Conservation (phyloP, 2,797 vertebrate genomes). For the Anomalospiza imberbis region DNA sequence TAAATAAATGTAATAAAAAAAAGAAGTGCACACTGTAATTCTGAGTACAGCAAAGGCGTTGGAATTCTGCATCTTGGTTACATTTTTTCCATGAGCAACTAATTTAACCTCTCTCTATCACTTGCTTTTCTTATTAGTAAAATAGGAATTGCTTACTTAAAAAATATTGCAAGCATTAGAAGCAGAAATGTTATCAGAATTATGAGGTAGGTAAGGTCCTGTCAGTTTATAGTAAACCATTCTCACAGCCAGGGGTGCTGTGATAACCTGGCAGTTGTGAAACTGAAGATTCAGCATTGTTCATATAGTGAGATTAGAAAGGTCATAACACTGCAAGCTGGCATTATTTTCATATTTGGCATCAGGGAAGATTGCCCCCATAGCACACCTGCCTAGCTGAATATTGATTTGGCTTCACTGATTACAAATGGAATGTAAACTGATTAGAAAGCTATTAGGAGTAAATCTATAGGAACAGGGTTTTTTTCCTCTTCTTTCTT, state of each 20-base stretch:
- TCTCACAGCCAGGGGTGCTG: fast-evolving
- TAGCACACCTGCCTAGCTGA: not conserved
- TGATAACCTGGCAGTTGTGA: not conserved
- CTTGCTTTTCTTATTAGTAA: not conserved
- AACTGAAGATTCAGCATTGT: not conserved
- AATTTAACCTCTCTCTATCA: not conserved
- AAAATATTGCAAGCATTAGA: not conserved
- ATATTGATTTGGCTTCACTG: not conserved
- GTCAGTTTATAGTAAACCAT: not conserved
- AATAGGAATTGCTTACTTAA: not conserved
- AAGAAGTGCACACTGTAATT: not conserved
- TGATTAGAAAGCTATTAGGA: constrained; percentile 29
- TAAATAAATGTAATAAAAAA: not conserved
- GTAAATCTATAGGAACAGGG: not conserved
- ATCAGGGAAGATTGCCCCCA: not conserved
- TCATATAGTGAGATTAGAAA: not conserved
- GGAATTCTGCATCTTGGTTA: not conserved
- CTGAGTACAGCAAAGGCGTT: not conserved
- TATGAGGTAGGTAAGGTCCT: not conserved
- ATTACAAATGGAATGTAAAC: not conserved
- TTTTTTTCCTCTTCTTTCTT: not conserved
- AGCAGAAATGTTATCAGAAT: not conserved
- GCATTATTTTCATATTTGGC: not conserved
- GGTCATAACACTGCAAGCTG: not conserved
- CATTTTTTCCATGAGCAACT: not conserved